phyloP scores from a whole-genome alignment of 2,113 vertebrate species.

The Mus musculus region GRCm39 chr3:144853501-144854000 shows the following conservation, averaged over 20 bases:
- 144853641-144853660: slow-evolving; percentile 7
- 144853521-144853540: neutral
- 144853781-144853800: neutral
- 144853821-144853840: neutral
- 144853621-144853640: neutral
- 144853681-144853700: slow-evolving; percentile 37
- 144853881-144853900: neutral
- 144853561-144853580: slow-evolving; percentile 29
- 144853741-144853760: neutral
- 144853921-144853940: neutral
- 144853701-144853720: slow-evolving; percentile 1
- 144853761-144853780: neutral
- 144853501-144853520: neutral
- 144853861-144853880: neutral
- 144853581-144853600: slow-evolving; percentile 26
- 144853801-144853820: neutral
- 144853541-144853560: neutral
- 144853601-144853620: neutral
- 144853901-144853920: neutral
- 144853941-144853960: neutral
- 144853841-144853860: neutral
- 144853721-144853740: neutral
- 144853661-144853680: slow-evolving; percentile 35
- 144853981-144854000: neutral
- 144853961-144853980: neutral